Evolutionary conservation across 1,140 invertebrate species (phyloP).

Genomic region (Ruditapes philippinarum): DNA sequence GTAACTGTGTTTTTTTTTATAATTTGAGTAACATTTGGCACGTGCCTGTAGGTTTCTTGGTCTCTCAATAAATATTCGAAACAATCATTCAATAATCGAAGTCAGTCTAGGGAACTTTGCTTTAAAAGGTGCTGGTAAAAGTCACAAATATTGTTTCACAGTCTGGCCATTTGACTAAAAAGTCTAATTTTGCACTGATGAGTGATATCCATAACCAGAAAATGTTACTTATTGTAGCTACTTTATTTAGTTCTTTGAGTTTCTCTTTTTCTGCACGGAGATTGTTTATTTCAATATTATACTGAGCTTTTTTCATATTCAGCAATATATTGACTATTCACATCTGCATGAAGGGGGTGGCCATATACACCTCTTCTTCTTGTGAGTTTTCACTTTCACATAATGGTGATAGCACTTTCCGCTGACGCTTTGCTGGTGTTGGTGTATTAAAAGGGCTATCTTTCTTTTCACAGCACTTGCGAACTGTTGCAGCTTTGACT

Average conservation of each 20-base stretch:
- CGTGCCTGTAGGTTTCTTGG: slow-evolving; percentile 65
- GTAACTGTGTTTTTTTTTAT: slow-evolving; percentile 70
- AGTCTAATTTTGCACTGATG: not conserved
- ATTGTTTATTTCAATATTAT: not conserved
- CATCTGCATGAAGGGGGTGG: not conserved
- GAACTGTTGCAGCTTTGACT: not conserved
- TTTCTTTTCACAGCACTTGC: not conserved
- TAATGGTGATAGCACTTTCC: not conserved
- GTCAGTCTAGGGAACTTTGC: slow-evolving; percentile 62
- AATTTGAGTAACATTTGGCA: slow-evolving; percentile 61
- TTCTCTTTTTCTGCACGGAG: not conserved
- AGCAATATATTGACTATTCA: not conserved
- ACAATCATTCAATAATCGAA: slow-evolving; percentile 42
- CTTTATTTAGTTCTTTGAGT: not conserved
- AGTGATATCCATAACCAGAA: slow-evolving; percentile 10
- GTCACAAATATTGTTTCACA: slow-evolving; percentile 20
- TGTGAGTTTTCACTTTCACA: not conserved
- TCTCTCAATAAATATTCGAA: not conserved
- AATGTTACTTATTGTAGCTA: not conserved
- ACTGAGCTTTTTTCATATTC: not conserved
- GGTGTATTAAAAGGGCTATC: not conserved
- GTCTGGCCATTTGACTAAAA: not conserved
- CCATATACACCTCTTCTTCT: not conserved
- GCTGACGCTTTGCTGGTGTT: not conserved
- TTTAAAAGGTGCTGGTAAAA: not conserved